Evolutionary conservation across 2,113 vertebrate genomes (phyloP).

Genomic region (Sphyrna mokarran): DNA sequence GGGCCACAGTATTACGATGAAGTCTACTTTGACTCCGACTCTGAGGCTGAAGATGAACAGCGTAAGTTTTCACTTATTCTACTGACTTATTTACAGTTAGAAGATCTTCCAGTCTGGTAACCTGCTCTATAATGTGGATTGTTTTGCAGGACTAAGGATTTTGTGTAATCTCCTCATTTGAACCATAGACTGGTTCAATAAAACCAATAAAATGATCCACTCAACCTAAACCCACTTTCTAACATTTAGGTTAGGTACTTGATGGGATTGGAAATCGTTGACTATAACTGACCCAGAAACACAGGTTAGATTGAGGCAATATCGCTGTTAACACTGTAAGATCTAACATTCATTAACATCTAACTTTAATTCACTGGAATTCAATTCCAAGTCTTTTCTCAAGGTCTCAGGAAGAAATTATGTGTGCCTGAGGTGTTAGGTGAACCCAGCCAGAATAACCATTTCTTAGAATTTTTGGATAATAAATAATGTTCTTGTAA

Average conservation of each 20-base stretch:
- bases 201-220: no score
- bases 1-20: slow-evolving; percentile 67
- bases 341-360: no score
- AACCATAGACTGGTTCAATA: no score
- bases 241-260: no score
- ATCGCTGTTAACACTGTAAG: no score
- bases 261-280: not conserved
- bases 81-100: not conserved
- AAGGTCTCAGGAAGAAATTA: not conserved
- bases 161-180: not conserved
- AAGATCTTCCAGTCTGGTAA: not conserved
- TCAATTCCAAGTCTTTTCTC: not conserved
- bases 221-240: no score
- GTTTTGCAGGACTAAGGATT: not conserved
- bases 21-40: slow-evolving; percentile 87
- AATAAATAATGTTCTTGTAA: not conserved
- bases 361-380: no score
- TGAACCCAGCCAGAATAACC: not conserved
- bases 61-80: not conserved
- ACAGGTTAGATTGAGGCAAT: no score
- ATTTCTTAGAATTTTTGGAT: not conserved
- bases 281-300: not conserved
- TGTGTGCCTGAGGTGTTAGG: not conserved
- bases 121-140: not conserved
- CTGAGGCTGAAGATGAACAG: slow-evolving; percentile 74